Percentiles rank a stretch among this genome's conserved stretches.
Conservation (phyloP, 2,888 invertebrate genomes). For the Drosophila nr. perissopoda region DNA sequence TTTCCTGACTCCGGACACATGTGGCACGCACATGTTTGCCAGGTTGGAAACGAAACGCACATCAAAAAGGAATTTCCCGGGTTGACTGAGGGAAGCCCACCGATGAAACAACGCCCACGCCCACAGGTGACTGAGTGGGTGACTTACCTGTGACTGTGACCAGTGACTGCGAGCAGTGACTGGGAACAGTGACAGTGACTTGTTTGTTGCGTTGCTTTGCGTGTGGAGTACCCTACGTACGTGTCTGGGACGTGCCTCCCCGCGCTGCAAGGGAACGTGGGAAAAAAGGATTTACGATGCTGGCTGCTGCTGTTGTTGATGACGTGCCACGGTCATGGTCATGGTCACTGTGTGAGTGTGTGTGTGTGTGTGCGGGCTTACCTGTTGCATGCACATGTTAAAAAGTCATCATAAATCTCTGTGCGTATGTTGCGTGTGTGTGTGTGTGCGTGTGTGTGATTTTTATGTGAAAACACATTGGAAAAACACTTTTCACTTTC, state of each 20-base stretch:
- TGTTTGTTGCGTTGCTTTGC: background rate
- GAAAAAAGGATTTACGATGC: constrained; percentile 77
- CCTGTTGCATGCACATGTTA: constrained; percentile 75
- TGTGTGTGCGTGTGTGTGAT: constrained; percentile 18
- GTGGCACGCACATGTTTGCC: constrained; percentile 70
- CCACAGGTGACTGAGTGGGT: constrained; percentile 16
- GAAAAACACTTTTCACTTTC: constrained; percentile 68
- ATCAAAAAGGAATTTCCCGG: constrained; percentile 61
- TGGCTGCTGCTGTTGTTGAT: constrained; percentile 39
- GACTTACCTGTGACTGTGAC: constrained; percentile 20
- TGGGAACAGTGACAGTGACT: constrained; percentile 10
- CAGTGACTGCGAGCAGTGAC: constrained; percentile 23
- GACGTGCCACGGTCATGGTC: constrained; percentile 58
- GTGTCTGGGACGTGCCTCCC: constrained; percentile 53
- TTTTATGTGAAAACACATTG: constrained; percentile 11
- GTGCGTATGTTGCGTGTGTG: constrained; percentile 6
- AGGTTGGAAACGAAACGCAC: constrained; percentile 28
- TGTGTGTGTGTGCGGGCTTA: constrained; percentile 48
- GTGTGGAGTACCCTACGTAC: constrained; percentile 18
- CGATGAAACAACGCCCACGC: constrained; percentile 42
- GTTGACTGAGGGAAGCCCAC: constrained; percentile 14
- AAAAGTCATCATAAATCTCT: constrained; percentile 80
- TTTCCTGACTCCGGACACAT: constrained; percentile 64
- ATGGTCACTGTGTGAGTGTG: constrained; percentile 4
- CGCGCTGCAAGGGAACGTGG: constrained; percentile 62